Percentiles rank a stretch among this genome's conserved stretches.
phyloP scores from a whole-genome alignment of 2,113 vertebrate species.

The Cyprinodon variegatus region DNA sequence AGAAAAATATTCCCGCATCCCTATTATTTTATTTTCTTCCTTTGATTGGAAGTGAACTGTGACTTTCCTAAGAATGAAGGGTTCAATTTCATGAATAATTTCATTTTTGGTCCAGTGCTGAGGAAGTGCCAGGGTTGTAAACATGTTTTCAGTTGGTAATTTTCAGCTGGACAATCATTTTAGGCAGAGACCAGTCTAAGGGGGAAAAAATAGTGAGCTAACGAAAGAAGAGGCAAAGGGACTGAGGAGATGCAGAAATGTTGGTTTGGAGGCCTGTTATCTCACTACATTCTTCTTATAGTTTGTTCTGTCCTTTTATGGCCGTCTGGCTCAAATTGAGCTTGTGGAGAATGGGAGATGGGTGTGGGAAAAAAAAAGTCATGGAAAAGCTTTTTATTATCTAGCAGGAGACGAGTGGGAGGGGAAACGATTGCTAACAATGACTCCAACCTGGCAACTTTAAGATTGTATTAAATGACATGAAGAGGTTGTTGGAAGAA shows the following conservation, averaged over 20 bases:
- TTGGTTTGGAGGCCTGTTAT: conserved; percentile 28
- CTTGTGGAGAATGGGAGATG: conserved; percentile 16
- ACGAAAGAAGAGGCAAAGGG: conserved; percentile 13
- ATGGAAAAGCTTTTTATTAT: conserved; percentile 37
- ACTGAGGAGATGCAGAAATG: conserved; percentile 30
- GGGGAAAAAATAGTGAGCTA: conserved; percentile 21
- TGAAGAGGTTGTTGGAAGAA: conserved; percentile 18
- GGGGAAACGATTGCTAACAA: conserved; percentile 32
- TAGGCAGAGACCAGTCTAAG: conserved; percentile 8
- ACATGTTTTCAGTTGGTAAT: conserved; percentile 40
- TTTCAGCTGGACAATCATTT: conserved; percentile 12
- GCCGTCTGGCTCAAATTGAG: conserved; percentile 27
- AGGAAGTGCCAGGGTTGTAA: conserved; percentile 46
- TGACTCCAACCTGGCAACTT: background rate
- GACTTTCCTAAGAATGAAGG: conserved; percentile 13
- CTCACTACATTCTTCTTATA: conserved; percentile 48
- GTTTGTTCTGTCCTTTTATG: conserved; percentile 57
- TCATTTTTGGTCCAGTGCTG: conserved; percentile 23
- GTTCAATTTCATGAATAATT: conserved; percentile 27
- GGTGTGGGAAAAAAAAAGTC: conserved; percentile 29
- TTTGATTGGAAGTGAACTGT: conserved; percentile 5
- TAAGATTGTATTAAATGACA: conserved; percentile 10
- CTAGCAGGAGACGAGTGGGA: conserved; percentile 4
- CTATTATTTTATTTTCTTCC: background rate
- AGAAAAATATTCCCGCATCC: background rate